These are phyloP conservation scores for Dolichoris vasculosae DNA, from an alignment of 1,140 invertebrate species.

Conservation along the genomic window DNA sequence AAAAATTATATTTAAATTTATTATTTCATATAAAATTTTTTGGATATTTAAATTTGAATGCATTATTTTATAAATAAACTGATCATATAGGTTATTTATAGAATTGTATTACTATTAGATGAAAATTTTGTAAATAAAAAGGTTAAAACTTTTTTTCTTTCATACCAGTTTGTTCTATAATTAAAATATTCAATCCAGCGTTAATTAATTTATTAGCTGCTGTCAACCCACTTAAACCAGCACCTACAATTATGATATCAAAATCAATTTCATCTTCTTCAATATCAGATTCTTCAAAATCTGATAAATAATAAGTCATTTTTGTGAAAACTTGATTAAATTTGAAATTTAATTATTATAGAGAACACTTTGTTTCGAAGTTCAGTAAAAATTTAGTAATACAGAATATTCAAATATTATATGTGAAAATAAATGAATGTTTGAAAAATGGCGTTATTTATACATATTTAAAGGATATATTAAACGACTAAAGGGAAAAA, in stretches of 20 bases:
- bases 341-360: too few species aligned
- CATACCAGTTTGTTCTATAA: slow-evolving; percentile 60
- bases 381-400: not conserved
- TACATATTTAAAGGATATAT: not conserved
- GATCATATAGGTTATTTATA: too few species aligned
- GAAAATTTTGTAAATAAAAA: not conserved
- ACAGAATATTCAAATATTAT: not conserved
- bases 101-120: too few species aligned
- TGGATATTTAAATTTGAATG: not conserved
- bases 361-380: too few species aligned
- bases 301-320: slow-evolving; percentile 10
- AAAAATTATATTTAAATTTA: too few species aligned
- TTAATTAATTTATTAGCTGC: slow-evolving; percentile 58
- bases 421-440: not conserved
- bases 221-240: slow-evolving; percentile 61
- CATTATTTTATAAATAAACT: not conserved
- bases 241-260: slow-evolving; percentile 63
- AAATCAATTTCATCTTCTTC: slow-evolving; percentile 56
- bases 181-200: slow-evolving; percentile 55
- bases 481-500: not conserved
- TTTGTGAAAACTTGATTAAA: not conserved
- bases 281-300: slow-evolving; percentile 24
- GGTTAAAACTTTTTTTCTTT: not conserved
- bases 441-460: not conserved
- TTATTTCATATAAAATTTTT: too few species aligned